These are phyloP conservation scores for Aspidiotus rigidus DNA, from an alignment of 2,888 invertebrate genomes.

Conservation along the genomic window DNA sequence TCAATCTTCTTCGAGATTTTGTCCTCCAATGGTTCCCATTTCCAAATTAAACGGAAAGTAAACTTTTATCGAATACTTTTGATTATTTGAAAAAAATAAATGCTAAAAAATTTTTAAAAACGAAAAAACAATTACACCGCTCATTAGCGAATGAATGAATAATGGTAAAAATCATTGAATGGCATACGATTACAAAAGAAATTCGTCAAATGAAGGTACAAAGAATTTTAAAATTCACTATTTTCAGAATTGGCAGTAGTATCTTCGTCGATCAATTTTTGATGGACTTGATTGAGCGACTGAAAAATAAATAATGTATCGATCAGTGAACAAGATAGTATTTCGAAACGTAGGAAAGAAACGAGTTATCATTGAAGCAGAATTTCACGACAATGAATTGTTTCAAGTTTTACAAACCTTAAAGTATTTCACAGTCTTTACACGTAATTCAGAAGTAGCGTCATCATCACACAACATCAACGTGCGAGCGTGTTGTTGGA, in stretches of 20 bases:
- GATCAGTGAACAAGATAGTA: neutral
- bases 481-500: constrained; percentile 88
- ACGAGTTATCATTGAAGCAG: constrained; percentile 35
- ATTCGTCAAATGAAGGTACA: neutral
- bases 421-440: constrained; percentile 98
- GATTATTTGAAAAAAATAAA: neutral
- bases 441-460: constrained; percentile 90
- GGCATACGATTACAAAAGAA: neutral
- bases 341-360: neutral
- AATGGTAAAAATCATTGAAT: constrained; percentile 8
- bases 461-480: constrained; percentile 95
- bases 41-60: too few species aligned
- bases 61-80: too few species aligned
- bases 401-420: constrained; percentile 52
- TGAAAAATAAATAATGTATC: constrained; percentile 43
- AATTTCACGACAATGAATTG: too few species aligned
- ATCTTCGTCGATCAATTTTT: constrained; percentile 62
- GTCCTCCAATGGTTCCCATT: too few species aligned
- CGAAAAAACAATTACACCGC: neutral
- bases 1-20: too few species aligned
- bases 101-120: neutral
- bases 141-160: neutral
- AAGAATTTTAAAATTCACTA: constrained; percentile 19
- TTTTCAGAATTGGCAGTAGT: neutral
- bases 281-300: constrained; percentile 77